phyloP scores from a whole-genome alignment of 2,113 vertebrate species.

The Clarias magur region DNA sequence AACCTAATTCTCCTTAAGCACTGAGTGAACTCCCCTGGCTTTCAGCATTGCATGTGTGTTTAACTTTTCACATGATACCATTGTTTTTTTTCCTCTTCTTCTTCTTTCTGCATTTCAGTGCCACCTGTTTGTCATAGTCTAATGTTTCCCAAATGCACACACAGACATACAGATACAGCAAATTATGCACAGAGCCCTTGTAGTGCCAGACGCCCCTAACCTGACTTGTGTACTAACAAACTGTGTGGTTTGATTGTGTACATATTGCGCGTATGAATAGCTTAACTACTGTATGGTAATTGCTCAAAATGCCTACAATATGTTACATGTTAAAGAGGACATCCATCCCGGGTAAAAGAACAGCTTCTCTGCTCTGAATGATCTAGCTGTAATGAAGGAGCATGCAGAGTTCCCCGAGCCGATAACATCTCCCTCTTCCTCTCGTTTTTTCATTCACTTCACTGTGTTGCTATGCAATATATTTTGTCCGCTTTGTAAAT shows the following conservation, averaged over 20 bases:
- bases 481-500: not conserved
- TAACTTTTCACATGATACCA: not conserved
- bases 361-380: constrained; percentile 35
- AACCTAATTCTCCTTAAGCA: not conserved
- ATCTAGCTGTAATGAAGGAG: not conserved
- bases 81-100: not conserved
- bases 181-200: not conserved
- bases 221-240: constrained; percentile 10
- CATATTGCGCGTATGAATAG: constrained; percentile 65
- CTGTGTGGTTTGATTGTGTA: constrained; percentile 60
- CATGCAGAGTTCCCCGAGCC: constrained; percentile 8
- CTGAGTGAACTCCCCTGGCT: not conserved
- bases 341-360: constrained; percentile 39
- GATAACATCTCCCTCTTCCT: not conserved
- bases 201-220: not conserved
- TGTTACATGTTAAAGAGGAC: constrained; percentile 51
- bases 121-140: not conserved
- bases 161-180: not conserved
- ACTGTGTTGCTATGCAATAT: not conserved
- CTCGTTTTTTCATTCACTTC: not conserved
- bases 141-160: constrained; percentile 18
- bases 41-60: not conserved
- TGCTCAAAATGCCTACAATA: constrained; percentile 64
- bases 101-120: not conserved
- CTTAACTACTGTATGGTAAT: constrained; percentile 70